A percentile compares a stretch with the other conserved stretches of the same genome.
These are phyloP conservation scores for Pandemis cinnamomeana DNA, from an alignment of 2,888 invertebrate species.

Conservation along the genomic window DNA sequence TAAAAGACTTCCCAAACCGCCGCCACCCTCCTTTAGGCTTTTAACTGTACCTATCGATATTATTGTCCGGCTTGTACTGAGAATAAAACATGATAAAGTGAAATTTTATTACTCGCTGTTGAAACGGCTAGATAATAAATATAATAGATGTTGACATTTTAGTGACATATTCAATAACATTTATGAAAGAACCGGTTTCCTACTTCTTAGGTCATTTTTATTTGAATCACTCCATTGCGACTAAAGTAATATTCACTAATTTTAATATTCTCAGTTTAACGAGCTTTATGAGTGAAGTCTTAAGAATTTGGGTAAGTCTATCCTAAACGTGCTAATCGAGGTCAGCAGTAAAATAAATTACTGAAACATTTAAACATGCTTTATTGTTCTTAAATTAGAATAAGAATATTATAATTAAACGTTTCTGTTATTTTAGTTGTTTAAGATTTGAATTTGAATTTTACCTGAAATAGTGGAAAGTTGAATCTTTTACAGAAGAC, in stretches of 20 bases:
- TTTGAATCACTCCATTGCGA: neutral
- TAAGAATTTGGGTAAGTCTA: slow-evolving; percentile 28
- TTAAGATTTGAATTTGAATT: neutral
- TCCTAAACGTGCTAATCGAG: slow-evolving; percentile 20
- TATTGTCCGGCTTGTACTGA: slow-evolving; percentile 42
- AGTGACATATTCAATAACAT: neutral
- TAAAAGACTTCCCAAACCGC: slow-evolving; percentile 32
- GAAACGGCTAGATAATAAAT: neutral
- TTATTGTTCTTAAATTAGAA: slow-evolving; percentile 1
- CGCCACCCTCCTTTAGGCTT: slow-evolving; percentile 40
- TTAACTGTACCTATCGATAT: slow-evolving; percentile 45
- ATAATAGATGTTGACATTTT: no score
- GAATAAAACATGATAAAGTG: slow-evolving; percentile 44
- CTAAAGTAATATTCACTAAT: neutral
- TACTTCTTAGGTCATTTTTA: neutral
- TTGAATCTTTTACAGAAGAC: neutral
- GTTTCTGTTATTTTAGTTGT: neutral
- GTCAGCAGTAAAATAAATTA: slow-evolving; percentile 25
- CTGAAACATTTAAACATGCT: slow-evolving; percentile 14
- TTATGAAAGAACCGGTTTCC: neutral
- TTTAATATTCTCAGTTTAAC: slow-evolving; percentile 9
- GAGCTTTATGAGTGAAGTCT: slow-evolving; percentile 12
- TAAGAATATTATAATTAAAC: neutral
- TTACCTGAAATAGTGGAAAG: no score
- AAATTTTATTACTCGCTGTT: slow-evolving; percentile 39